Evolutionary conservation across 2,113 vertebrate species (phyloP), one percentile per base, ranked within the genome.

Genomic region (Pollimyrus isidori): DNA sequence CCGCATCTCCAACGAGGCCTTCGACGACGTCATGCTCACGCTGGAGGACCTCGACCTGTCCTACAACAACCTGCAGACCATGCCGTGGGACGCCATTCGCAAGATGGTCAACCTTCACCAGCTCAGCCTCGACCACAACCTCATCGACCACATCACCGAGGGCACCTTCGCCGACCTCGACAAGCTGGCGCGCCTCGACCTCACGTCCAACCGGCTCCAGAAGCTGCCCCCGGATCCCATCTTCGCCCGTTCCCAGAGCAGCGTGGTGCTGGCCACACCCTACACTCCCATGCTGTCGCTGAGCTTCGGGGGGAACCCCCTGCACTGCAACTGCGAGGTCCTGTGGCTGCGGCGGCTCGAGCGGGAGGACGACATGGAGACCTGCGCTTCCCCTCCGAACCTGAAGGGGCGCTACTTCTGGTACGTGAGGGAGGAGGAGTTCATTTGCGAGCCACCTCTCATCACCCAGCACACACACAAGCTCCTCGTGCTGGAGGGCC

Each of bases 71-170:
- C 96, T 99, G 65, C 96, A 93, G 7, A 95, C 96, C 46, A 95
- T 99, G 92, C 98, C 98, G 89, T 99, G 98, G 98, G 97, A 97
- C 56, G 96, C 97, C 5, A 94, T 99, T 92, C 95, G 97, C 88
- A 97, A 97, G 92, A 99, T 99, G 98, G 94, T 98, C 90, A 99
- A 97, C 94, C 95, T 99, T 26, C 98, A 99, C 92, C 98, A 99
- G 91, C 96, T 99, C 88, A 99, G 98, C 93, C 94, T 99, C 92
- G 98, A 99, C 92, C 98, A 99, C 93, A 99, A 99, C 91, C 95
- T 99, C 80, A 96, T 99, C 90, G 93, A 94, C 90, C 96, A 97
- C 92, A 99, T 99, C 58, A 93, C 96, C 0, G 97, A 99, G 90
- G 98, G 98, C 58, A 99, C 98, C 0, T 99, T 99, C 90, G 94